phyloP scores from a whole-genome alignment of 2,888 invertebrate species.

The Drepana falcataria region DNA sequence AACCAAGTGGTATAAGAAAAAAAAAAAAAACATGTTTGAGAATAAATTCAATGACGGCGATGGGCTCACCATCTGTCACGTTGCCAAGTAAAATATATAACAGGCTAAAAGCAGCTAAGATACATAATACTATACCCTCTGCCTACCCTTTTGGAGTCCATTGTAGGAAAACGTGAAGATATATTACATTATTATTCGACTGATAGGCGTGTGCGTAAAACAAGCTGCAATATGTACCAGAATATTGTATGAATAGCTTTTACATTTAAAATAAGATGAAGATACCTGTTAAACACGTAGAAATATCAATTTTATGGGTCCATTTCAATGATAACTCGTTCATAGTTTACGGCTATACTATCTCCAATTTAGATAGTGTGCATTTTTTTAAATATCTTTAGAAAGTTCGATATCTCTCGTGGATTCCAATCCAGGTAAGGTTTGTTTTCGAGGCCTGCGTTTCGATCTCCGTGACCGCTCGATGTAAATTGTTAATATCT shows the following conservation, averaged over 20 bases:
- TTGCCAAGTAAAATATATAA: too few species aligned
- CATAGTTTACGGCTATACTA: neutral
- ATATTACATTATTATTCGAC: too few species aligned
- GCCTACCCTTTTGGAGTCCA: too few species aligned
- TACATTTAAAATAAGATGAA: neutral
- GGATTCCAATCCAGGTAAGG: neutral
- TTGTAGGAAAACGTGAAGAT: too few species aligned
- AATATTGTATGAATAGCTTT: neutral
- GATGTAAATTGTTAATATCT: neutral
- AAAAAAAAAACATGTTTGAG: too few species aligned
- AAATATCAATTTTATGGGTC: neutral
- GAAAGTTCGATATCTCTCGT: neutral
- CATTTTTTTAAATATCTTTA: slow-evolving; percentile 10
- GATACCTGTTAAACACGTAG: neutral
- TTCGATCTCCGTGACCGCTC: neutral
- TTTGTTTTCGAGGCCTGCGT: neutral
- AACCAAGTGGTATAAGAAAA: too few species aligned
- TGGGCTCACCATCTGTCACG: too few species aligned
- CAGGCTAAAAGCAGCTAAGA: too few species aligned
- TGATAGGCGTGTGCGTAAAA: neutral
- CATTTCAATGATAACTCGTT: neutral
- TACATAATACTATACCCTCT: too few species aligned
- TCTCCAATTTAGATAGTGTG: slow-evolving; percentile 1
- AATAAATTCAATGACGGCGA: too few species aligned
- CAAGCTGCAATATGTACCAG: neutral